Evolutionary conservation across 2,797 vertebrate genomes (phyloP), one percentile per base, ranked within the genome.

Genomic region (Borostomias antarcticus): DNA sequence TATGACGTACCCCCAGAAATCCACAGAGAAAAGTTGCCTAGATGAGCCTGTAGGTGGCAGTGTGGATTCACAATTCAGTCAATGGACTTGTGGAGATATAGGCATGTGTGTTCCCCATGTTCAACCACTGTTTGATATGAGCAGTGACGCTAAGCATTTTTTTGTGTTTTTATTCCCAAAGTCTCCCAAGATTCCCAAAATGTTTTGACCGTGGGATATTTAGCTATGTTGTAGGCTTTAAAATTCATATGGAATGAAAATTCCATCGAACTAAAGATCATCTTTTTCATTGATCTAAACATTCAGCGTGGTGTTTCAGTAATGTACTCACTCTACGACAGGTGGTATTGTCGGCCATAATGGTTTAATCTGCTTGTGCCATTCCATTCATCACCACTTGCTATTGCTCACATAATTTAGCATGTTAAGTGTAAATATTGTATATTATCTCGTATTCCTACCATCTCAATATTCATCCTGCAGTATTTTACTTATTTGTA

Each of bases 341-440:
- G 52, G 28, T 26, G n/a, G 26, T 32, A 19, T 30, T 10, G n/a
- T 30, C 17, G 29, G 21, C 23, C 19, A 50, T 56, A 17, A 56
- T 56, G 28, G 7, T n/a, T 56, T 29, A 7, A 17, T 29, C n/a
- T 32, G 28, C 47, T 21, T 59, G 15, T 13, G 35, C 21, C 15
- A 26, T 17, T 28, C 21, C 3, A 40, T 59, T 59, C 10, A 9
- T 40, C 2, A 5, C 37, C n/a, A 26, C 37, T 40, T 57, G 21
- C 21, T 21, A 51, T 10, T 51, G 4, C 19, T 51, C n/a, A 4
- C 1, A 45, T 15, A 45, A 6, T 21, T 17, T 56, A 17, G n/a
- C n/a, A n/a, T n/a, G n/a, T n/a, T 26, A 4, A 25, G 53, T 77
- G 75, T 77, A 77, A 62, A 77, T 74, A 74, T 30, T 74, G 68